A percentile compares a stretch with the other conserved stretches of the same genome.
Evolutionary conservation across 1,140 invertebrate species (phyloP).

Genomic region (Orussus abietinus): DNA sequence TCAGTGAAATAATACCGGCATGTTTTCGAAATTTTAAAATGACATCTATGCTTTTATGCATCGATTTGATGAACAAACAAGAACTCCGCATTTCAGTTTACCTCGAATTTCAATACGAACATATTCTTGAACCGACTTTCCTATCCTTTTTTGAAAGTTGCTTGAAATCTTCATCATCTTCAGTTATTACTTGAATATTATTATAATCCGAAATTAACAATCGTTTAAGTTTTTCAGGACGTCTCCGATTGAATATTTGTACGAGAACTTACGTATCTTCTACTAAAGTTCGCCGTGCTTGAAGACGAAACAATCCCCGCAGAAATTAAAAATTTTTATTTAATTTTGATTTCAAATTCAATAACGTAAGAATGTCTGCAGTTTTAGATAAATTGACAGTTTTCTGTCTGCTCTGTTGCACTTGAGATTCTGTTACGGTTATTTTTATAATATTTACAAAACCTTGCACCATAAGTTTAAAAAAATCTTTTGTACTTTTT

Average conservation of each 20-base stretch:
- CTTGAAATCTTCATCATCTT: constrained; percentile 8
- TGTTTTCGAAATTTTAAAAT: constrained; percentile 4
- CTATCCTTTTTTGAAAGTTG: background rate
- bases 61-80: background rate
- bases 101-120: constrained; percentile 3
- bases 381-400: constrained; percentile 1
- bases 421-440: background rate
- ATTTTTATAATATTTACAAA: constrained; percentile 8
- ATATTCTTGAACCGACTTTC: too few species aligned
- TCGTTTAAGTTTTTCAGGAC: constrained; percentile 8
- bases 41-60: background rate
- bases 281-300: constrained; percentile 6
- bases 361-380: background rate
- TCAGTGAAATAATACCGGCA: constrained; percentile 1
- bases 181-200: constrained; percentile 8
- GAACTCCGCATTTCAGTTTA: background rate
- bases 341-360: background rate
- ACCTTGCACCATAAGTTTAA: constrained; percentile 12
- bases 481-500: constrained; percentile 13
- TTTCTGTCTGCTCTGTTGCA: background rate
- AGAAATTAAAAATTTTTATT: background rate
- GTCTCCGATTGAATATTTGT: constrained; percentile 8
- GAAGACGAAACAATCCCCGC: background rate
- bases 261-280: constrained; percentile 4
- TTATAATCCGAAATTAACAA: constrained; percentile 5